Evolutionary conservation across 2,888 invertebrate species (phyloP).

Genomic region (Microplitis manilae): DNA sequence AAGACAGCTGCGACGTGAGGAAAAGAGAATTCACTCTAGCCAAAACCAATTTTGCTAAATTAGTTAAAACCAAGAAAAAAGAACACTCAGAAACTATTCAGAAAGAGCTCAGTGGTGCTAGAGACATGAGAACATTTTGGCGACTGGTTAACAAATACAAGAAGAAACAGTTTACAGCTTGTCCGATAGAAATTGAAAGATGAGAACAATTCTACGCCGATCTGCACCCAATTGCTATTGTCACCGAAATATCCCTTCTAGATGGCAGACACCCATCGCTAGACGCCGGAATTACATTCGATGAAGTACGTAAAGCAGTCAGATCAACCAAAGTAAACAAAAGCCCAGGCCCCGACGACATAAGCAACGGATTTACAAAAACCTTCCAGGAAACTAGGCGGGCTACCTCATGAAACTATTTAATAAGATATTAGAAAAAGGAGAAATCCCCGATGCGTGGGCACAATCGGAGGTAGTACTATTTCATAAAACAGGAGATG

Average conservation of each 20-base stretch:
- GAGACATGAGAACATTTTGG: background rate
- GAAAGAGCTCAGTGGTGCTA: background rate
- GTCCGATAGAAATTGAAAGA: too few relatives aligned
- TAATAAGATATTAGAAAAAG: slow-evolving; percentile 35
- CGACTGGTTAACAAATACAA: background rate
- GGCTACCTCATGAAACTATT: slow-evolving; percentile 34
- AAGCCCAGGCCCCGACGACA: slow-evolving; percentile 48
- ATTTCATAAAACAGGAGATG: slow-evolving; percentile 55
- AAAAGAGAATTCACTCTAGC: background rate
- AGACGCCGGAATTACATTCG: background rate
- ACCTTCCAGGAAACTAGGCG: slow-evolving; percentile 28
- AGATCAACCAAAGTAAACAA: slow-evolving; percentile 40
- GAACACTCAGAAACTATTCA: background rate
- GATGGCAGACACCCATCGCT: slow-evolving; percentile 1
- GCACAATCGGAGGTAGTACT: slow-evolving; percentile 50
- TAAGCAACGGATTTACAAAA: slow-evolving; percentile 41
- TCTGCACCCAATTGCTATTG: background rate
- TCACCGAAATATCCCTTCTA: background rate
- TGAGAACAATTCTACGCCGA: background rate
- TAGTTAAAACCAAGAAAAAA: slow-evolving; percentile 17
- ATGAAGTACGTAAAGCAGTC: slow-evolving; percentile 6
- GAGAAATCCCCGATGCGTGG: slow-evolving; percentile 43
- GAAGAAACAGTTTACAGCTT: too few relatives aligned
- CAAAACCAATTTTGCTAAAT: too few relatives aligned
- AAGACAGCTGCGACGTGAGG: background rate